A percentile compares a stretch with the other conserved stretches of the same genome.
Evolutionary conservation across 2,888 invertebrate species (phyloP).

Genomic region (Laothoe populi): DNA sequence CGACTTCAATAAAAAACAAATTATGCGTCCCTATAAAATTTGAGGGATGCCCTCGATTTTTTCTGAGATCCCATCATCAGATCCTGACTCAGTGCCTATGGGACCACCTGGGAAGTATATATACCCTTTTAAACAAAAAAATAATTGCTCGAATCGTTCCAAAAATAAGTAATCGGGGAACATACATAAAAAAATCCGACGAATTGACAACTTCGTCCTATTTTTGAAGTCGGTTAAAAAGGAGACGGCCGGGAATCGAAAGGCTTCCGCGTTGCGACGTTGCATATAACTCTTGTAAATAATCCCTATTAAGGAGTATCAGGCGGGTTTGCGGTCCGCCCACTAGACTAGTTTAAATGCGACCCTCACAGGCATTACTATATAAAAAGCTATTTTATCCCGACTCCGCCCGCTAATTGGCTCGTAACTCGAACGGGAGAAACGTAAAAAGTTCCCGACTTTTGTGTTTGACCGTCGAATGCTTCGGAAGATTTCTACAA

Average conservation of each 20-base stretch:
- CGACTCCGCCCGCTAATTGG: conserved; percentile 54
- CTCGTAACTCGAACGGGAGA: conserved; percentile 47
- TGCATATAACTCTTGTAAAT: conserved; percentile 12
- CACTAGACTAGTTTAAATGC: conserved; percentile 36
- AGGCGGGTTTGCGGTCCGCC: conserved; percentile 18
- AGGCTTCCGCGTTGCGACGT: background rate
- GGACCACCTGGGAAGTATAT: too few species aligned
- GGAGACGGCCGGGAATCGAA: background rate
- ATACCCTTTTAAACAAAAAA: too few species aligned
- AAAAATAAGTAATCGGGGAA: too few species aligned
- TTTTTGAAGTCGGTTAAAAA: too few species aligned
- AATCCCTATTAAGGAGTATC: conserved; percentile 12
- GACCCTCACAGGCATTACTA: conserved; percentile 37
- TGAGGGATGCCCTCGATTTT: too few species aligned
- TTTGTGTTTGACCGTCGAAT: conserved; percentile 1
- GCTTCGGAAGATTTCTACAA: conserved; percentile 9
- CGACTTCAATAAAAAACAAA: too few species aligned
- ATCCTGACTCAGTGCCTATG: too few species aligned
- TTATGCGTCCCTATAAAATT: too few species aligned
- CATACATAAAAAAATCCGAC: too few species aligned
- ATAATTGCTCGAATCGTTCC: too few species aligned
- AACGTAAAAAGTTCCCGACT: conserved; percentile 15
- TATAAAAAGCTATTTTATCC: conserved; percentile 49
- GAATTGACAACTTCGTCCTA: too few species aligned
- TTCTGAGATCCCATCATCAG: too few species aligned